A percentile compares a stretch with the other conserved stretches of the same genome.
phyloP scores from a whole-genome alignment of 2,888 invertebrate species.

The Lobophora halterata region DNA sequence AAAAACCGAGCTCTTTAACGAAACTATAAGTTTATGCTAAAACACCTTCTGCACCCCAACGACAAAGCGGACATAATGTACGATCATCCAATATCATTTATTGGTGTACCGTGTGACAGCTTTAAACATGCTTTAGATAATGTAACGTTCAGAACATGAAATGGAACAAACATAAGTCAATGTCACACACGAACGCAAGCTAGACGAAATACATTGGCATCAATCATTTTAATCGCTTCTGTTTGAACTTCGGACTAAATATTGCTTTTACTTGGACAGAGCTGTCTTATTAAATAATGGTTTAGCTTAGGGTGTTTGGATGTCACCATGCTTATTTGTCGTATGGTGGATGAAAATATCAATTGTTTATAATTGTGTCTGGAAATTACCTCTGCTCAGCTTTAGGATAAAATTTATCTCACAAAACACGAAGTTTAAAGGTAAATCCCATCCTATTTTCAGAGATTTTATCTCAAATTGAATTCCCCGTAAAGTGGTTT shows the following conservation, averaged over 20 bases:
- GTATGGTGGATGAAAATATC: too few species aligned
- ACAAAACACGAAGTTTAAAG: conserved; percentile 5
- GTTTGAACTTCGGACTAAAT: too few species aligned
- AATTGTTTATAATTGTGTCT: too few species aligned
- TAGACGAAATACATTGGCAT: conserved; percentile 15
- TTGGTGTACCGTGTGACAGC: conserved; percentile 7
- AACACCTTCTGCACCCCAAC: conserved; percentile 34
- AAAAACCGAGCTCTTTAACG: conserved; percentile 25
- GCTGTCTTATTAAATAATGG: too few species aligned
- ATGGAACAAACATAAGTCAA: conserved; percentile 5
- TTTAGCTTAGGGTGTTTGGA: conserved; percentile 2
- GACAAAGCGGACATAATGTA: conserved; percentile 4
- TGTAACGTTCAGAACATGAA: neutral
- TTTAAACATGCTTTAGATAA: too few species aligned
- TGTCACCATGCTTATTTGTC: too few species aligned
- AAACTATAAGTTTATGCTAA: conserved; percentile 47
- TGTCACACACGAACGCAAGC: conserved; percentile 14
- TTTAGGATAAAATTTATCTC: too few species aligned
- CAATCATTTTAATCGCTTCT: conserved; percentile 17
- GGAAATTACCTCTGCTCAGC: too few species aligned
- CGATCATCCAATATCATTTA: conserved; percentile 1
- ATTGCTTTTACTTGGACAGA: too few species aligned
- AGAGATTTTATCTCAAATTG: conserved; percentile 26
- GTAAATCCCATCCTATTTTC: conserved; percentile 4
- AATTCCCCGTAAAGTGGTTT: conserved; percentile 20